Evolutionary conservation across 1,140 invertebrate genomes (phyloP).

Genomic region (Drosophila repletoides): DNA sequence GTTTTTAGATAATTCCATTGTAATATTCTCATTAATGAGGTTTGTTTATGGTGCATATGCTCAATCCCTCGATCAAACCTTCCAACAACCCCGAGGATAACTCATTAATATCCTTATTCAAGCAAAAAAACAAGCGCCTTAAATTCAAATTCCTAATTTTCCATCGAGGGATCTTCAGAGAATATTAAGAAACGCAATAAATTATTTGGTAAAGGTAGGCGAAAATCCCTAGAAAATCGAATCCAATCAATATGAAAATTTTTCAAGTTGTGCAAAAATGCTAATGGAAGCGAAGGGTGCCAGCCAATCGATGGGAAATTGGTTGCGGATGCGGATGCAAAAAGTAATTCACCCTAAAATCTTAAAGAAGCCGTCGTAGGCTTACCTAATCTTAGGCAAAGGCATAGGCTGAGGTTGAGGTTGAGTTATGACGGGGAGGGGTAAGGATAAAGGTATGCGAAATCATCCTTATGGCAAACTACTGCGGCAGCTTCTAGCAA

Average conservation of each 20-base stretch:
- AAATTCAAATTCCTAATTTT: constrained; percentile 70
- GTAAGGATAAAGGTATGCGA: constrained; percentile 43
- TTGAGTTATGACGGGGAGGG: constrained; percentile 37
- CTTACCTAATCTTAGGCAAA: constrained; percentile 40
- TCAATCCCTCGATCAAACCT: constrained; percentile 52
- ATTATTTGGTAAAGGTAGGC: constrained; percentile 60
- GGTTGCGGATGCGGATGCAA: constrained; percentile 41
- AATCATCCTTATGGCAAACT: constrained; percentile 30
- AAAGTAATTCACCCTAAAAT: constrained; percentile 34
- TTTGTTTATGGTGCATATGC: constrained; percentile 26
- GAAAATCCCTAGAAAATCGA: constrained; percentile 49
- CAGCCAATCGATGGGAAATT: constrained; percentile 59
- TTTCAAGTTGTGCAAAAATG: constrained; percentile 10
- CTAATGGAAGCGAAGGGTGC: constrained; percentile 50
- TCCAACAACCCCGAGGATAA: constrained; percentile 3
- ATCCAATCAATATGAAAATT: constrained; percentile 58
- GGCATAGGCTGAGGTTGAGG: constrained; percentile 8
- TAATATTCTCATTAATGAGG: not conserved
- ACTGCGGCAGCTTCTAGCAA: constrained; percentile 44
- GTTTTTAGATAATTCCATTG: not conserved
- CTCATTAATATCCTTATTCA: constrained; percentile 36
- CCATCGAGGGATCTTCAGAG: constrained; percentile 25
- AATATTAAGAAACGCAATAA: constrained; percentile 64
- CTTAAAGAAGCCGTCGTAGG: constrained; percentile 21
- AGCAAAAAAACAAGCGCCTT: constrained; percentile 46